Conservation (phyloP, 2,113 vertebrate genomes). For the Xiphias gladius region DNA sequence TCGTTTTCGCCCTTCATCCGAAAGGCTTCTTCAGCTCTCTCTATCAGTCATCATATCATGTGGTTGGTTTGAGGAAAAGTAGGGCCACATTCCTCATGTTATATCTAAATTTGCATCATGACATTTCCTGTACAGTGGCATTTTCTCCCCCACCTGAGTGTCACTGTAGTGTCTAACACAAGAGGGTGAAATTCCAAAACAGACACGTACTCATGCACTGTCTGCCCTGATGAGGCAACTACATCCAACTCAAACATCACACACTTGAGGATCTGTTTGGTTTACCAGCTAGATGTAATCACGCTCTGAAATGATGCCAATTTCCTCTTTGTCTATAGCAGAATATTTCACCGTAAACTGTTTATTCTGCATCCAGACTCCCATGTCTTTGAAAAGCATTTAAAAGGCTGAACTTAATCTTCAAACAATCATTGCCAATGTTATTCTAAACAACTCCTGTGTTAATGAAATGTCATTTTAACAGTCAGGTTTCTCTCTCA, state of each 20-base stretch:
- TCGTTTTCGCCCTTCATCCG: too few relatives aligned
- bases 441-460: constrained; percentile 4
- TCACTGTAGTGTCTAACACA: constrained; percentile 24
- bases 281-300: constrained; percentile 9
- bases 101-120: neutral
- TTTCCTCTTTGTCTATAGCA: neutral
- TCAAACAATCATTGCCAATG: neutral
- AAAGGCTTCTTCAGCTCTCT: too few relatives aligned
- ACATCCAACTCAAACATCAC: constrained; percentile 6
- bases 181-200: constrained; percentile 30
- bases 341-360: neutral
- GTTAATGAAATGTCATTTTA: neutral
- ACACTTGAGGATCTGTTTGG: neutral
- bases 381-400: neutral
- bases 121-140: constrained; percentile 68
- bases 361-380: neutral
- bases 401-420: neutral
- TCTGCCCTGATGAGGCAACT: constrained; percentile 13
- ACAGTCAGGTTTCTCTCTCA: constrained; percentile 4
- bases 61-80: neutral
- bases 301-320: neutral
- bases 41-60: neutral
- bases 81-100: constrained; percentile 48
- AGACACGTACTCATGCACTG: neutral
- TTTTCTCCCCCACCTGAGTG: constrained; percentile 47